These are phyloP conservation scores for Mormyrus iriodes DNA, from an alignment of 2,113 vertebrate species.

Conservation along the genomic window DNA sequence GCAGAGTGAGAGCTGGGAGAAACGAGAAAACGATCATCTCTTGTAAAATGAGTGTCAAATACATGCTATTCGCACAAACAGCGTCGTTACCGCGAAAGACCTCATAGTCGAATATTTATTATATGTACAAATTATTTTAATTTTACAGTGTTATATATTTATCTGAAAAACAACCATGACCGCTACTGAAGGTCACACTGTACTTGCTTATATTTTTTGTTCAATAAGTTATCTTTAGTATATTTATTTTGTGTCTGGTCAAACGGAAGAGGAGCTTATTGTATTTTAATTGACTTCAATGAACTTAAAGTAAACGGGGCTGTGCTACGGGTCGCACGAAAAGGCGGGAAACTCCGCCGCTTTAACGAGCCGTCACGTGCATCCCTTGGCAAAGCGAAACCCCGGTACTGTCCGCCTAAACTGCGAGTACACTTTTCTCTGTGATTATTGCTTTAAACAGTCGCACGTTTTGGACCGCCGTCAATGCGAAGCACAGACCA, in stretches of 20 bases:
- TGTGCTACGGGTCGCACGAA: slow-evolving; percentile 1
- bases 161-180: slow-evolving; percentile 34
- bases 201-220: slow-evolving; percentile 12
- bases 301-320: background rate
- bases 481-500: background rate
- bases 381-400: background rate
- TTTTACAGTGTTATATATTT: slow-evolving; percentile 45
- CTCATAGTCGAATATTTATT: slow-evolving; percentile 62
- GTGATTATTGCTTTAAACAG: slow-evolving; percentile 18
- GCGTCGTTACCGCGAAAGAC: slow-evolving; percentile 48
- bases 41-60: background rate
- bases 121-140: slow-evolving; percentile 65
- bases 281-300: background rate
- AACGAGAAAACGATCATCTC: background rate
- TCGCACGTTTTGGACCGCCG: background rate
- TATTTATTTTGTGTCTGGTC: background rate
- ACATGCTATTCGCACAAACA: slow-evolving; percentile 42
- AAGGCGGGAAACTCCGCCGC: background rate
- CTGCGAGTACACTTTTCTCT: background rate
- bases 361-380: background rate
- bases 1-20: background rate
- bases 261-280: background rate
- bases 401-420: background rate
- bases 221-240: slow-evolving; percentile 32
- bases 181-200: slow-evolving; percentile 32